Evolutionary conservation across 1,140 invertebrate species (phyloP).

Genomic region (Tetragnatha versicolor): DNA sequence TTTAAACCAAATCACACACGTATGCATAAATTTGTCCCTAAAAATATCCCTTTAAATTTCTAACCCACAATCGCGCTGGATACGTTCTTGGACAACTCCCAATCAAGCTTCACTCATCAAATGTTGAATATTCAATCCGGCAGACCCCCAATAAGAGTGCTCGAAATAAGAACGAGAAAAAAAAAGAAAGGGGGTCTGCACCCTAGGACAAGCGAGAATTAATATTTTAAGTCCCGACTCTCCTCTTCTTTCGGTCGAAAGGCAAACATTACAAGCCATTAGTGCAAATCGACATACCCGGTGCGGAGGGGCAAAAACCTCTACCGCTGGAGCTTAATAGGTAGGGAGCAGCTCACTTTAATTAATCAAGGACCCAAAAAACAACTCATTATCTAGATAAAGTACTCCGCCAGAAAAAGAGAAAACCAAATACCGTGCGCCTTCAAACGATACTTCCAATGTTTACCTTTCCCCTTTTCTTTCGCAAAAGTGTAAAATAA

Average conservation of each 20-base stretch:
- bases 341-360: conserved; percentile 29
- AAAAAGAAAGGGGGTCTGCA: too few species aligned
- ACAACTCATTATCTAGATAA: conserved; percentile 41
- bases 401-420: conserved; percentile 19
- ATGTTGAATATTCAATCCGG: too few species aligned
- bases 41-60: too few species aligned
- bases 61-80: too few species aligned
- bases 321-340: conserved; percentile 26
- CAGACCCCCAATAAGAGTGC: too few species aligned
- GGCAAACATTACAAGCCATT: conserved; percentile 46
- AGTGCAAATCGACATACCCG: conserved; percentile 41
- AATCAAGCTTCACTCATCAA: too few species aligned
- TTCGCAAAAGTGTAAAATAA: conserved; percentile 44
- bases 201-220: background rate
- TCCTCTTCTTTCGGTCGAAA: background rate
- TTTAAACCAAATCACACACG: too few species aligned
- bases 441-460: conserved; percentile 25
- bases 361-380: conserved; percentile 32
- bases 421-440: conserved; percentile 40
- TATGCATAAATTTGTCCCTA: too few species aligned
- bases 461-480: conserved; percentile 31
- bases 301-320: conserved; percentile 6
- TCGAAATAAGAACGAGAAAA: too few species aligned
- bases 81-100: too few species aligned
- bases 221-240: conserved; percentile 33